These are phyloP conservation scores for Scalopus aquaticus DNA, from an alignment of 2,113 vertebrate species.

Conservation along the genomic window DNA sequence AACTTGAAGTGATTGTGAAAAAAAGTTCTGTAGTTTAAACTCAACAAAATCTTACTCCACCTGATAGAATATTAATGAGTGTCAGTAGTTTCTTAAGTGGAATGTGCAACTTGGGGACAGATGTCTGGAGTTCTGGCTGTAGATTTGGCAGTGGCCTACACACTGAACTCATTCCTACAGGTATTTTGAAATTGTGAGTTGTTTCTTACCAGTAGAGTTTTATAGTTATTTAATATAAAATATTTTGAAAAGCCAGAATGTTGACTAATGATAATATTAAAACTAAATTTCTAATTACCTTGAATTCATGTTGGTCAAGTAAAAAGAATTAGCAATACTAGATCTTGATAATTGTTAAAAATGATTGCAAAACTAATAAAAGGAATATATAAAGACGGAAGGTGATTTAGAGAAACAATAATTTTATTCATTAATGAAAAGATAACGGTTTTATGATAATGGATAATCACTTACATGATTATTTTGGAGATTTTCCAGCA, in stretches of 20 bases:
- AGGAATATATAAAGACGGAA: neutral
- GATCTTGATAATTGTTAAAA: conserved; percentile 30
- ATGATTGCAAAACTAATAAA: neutral
- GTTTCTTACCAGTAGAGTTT: neutral
- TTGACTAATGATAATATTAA: neutral
- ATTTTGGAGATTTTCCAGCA: conserved; percentile 97
- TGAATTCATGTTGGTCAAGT: neutral
- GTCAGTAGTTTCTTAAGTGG: neutral
- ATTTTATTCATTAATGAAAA: neutral
- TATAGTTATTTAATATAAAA: neutral
- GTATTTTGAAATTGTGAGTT: neutral
- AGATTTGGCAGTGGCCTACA: neutral
- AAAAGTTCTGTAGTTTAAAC: neutral
- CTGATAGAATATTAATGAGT: neutral
- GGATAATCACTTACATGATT: conserved; percentile 93
- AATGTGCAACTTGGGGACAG: neutral
- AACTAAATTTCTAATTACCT: neutral
- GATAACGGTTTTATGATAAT: neutral
- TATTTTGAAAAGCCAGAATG: neutral
- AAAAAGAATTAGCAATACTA: neutral
- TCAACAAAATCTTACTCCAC: neutral
- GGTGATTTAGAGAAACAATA: neutral
- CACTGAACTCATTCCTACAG: neutral
- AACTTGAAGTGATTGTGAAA: neutral
- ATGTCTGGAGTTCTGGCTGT: neutral